Conservation (phyloP, 2,797 vertebrate species). For the Pantherophis vulpinus region DNA sequence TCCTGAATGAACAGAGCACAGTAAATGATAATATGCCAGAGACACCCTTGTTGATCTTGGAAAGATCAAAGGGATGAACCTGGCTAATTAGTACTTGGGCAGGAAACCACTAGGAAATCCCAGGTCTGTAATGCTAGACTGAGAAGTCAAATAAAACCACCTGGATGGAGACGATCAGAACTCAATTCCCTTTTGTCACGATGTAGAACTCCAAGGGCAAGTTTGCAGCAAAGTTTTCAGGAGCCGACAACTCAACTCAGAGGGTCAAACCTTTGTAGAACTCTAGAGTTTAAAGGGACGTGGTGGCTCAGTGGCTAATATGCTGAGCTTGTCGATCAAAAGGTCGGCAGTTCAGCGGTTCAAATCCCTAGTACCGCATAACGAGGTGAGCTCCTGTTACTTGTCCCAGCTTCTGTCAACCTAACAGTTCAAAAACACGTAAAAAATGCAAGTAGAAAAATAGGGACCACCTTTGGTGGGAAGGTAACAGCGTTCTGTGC, state of each 20-base stretch:
- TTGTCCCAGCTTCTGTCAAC: no score
- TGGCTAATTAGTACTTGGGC: neutral
- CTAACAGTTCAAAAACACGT: no score
- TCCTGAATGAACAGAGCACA: neutral
- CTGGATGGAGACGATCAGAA: neutral
- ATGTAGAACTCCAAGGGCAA: neutral
- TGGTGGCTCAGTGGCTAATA: no score
- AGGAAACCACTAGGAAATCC: neutral
- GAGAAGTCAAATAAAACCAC: neutral
- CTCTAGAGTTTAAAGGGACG: neutral
- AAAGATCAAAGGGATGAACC: neutral
- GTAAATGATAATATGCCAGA: neutral
- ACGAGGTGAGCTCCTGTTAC: no score
- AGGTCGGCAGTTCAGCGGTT: no score
- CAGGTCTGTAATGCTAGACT: neutral
- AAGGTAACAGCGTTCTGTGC: no score
- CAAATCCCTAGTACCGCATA: no score
- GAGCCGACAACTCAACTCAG: neutral
- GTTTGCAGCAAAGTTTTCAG: neutral
- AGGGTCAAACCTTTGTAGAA: neutral
- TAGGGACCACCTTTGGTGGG: no score
- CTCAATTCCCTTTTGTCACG: neutral
- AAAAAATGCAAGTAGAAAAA: no score
- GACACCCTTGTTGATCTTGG: neutral
- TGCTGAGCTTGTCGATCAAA: no score